Evolutionary conservation across 2,888 invertebrate genomes (phyloP), one percentile per base, ranked within the genome.

Genomic region (Drosophila mayaguana): DNA sequence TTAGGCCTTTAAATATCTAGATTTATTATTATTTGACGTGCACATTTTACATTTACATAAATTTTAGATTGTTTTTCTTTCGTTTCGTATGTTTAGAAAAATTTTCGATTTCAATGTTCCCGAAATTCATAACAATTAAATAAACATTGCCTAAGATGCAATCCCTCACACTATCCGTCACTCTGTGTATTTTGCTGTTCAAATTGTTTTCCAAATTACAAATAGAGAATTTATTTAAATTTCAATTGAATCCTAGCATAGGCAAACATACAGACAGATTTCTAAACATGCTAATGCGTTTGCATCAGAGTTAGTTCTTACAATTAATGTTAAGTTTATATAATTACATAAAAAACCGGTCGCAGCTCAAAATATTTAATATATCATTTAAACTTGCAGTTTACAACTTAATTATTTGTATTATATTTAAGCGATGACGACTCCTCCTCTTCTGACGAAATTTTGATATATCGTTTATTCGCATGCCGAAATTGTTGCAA

Each of bases 1-100:
- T 84, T 84, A 88, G 83, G 85, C 88, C 83, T 55, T 84, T 89
- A 84, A 89, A 84, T 84, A 88, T 85, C 89, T 84, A 85, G 69
- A 86, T 86, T 86, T 86, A 83, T 78, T 88, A 80, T 89, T 86
- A 88, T 86, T 89, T 86, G 87, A 90, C 81, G 86, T 86, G 86
- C 89, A 84, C 85, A 86, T 73, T 88, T 89, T 86, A 88, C 87
- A 90, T 88, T 88, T 88, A 88, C 78, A 89, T 79, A 81, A 72
- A 75, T 81, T 85, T 76, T 73, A 71, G 63, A 78, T 57, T 67
- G 62, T 78, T 64, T 51, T 40, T 64, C 40, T 22, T 65, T 75
- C 55, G 55, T 69, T 50, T 74, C 57, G 18, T 80, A 54, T 62
- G 61, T 64, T 76, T 78, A 78, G 65, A 80, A 81, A 81, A 80